Conservation (phyloP, 2,888 invertebrate genomes). For the Eustalomyia histrio region DNA sequence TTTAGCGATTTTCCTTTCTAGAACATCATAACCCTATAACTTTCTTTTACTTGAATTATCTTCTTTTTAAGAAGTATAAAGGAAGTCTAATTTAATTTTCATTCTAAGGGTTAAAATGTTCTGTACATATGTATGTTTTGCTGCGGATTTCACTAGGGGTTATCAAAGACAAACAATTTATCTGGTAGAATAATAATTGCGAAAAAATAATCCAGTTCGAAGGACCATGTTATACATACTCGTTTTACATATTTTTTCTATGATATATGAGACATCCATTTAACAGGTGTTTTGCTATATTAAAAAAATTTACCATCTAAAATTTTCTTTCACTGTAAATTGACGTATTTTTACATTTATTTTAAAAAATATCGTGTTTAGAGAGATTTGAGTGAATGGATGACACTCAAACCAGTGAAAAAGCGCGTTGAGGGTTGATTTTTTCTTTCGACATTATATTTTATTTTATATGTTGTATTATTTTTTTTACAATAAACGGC, state of each 20-base stretch:
- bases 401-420: constrained; percentile 74
- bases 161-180: too few relatives aligned
- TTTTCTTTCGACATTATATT: constrained; percentile 64
- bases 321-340: constrained; percentile 63
- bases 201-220: too few relatives aligned
- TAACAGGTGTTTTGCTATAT: not conserved
- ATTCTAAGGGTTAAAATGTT: too few relatives aligned
- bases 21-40: too few relatives aligned
- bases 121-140: too few relatives aligned
- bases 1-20: too few relatives aligned
- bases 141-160: too few relatives aligned
- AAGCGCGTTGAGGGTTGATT: constrained; percentile 75
- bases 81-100: too few relatives aligned
- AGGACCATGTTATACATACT: too few relatives aligned
- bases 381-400: constrained; percentile 75
- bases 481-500: constrained; percentile 66
- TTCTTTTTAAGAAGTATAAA: too few relatives aligned
- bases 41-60: too few relatives aligned
- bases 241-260: not conserved
- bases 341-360: constrained; percentile 47
- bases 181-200: too few relatives aligned
- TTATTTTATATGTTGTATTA: constrained; percentile 63
- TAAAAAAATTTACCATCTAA: not conserved
- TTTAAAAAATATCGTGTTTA: constrained; percentile 71
- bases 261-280: not conserved